A percentile compares a stretch with the other conserved stretches of the same genome.
Evolutionary conservation across 2,888 invertebrate genomes (phyloP).

Genomic region (Acanthacorydalis orientalis): DNA sequence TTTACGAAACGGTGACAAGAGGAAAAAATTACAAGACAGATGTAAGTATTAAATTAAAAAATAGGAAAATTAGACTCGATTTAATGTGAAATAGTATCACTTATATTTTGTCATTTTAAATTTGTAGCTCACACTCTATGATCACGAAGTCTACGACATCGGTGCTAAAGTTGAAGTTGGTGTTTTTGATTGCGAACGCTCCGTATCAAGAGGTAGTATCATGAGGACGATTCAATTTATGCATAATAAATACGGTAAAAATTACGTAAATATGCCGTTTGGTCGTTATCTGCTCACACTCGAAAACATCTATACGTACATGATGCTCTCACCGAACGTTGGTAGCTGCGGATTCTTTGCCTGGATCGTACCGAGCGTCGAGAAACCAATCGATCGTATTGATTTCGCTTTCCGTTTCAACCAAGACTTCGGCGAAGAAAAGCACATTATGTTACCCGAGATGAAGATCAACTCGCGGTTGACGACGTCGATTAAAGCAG

Average conservation of each 20-base stretch:
- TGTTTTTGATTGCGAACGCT: slow-evolving; percentile 18
- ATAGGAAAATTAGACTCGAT: slow-evolving; percentile 13
- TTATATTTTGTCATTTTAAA: slow-evolving; percentile 8
- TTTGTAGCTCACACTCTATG: slow-evolving; percentile 9
- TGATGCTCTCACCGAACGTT: slow-evolving; percentile 11
- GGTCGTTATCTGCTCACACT: slow-evolving; percentile 7
- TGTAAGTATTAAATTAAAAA: slow-evolving; percentile 17
- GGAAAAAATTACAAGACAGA: slow-evolving; percentile 15
- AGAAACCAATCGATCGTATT: slow-evolving; percentile 18
- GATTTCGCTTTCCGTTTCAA: slow-evolving; percentile 17
- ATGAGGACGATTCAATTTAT: background rate
- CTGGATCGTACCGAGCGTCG: slow-evolving; percentile 15
- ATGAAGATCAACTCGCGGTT: slow-evolving; percentile 15
- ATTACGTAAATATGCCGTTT: slow-evolving; percentile 7
- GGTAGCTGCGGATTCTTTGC: slow-evolving; percentile 18
- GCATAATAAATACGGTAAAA: slow-evolving; percentile 5
- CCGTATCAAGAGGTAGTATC: slow-evolving; percentile 8
- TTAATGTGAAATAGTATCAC: no score
- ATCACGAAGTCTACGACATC: slow-evolving; percentile 15
- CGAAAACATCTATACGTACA: slow-evolving; percentile 6
- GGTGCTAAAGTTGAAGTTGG: slow-evolving; percentile 14
- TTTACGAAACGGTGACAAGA: slow-evolving; percentile 17
- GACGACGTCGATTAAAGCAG: slow-evolving; percentile 18
- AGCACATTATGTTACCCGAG: slow-evolving; percentile 8
- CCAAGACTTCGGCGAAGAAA: slow-evolving; percentile 10